These are phyloP conservation scores for Pseudanteris insignis DNA, from an alignment of 2,888 invertebrate species.

Conservation along the genomic window DNA sequence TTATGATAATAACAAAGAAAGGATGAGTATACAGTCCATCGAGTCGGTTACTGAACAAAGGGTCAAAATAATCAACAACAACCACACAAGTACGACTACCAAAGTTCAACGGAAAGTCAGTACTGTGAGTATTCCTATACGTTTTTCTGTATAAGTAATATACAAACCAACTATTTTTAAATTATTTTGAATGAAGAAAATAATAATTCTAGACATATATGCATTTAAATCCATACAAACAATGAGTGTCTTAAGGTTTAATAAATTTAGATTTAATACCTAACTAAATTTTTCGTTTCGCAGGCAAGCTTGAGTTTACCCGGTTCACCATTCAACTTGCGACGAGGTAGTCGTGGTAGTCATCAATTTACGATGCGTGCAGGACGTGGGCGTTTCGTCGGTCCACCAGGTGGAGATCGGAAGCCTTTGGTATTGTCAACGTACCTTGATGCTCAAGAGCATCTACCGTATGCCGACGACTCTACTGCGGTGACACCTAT, in stretches of 20 bases:
- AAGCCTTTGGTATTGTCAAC: constrained; percentile 94
- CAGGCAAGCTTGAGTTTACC: constrained; percentile 95
- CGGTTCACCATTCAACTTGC: constrained; percentile 94
- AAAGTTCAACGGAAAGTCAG: constrained; percentile 86
- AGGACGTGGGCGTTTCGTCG: constrained; percentile 79
- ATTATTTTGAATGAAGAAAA: too few species aligned
- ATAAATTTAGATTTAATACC: too few species aligned
- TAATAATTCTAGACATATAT: too few species aligned
- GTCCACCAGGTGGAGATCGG: constrained; percentile 85
- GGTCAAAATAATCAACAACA: constrained; percentile 62
- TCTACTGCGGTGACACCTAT: constrained; percentile 97
- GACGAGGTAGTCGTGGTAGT: constrained; percentile 89
- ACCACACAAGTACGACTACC: constrained; percentile 66
- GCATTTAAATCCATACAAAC: too few species aligned
- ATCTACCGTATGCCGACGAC: constrained; percentile 96
- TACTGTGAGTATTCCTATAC: constrained; percentile 72
- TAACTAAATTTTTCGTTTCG: not conserved
- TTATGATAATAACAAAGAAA: constrained; percentile 89
- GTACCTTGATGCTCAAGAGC: constrained; percentile 93
- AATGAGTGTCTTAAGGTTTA: too few species aligned
- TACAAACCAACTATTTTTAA: too few species aligned
- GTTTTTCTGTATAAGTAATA: too few species aligned
- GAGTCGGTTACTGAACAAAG: constrained; percentile 89
- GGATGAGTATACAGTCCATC: constrained; percentile 89
- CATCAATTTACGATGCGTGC: constrained; percentile 92